These are phyloP conservation scores for Pseudanteris insignis DNA, from an alignment of 2,888 invertebrate genomes.

Conservation along the genomic window DNA sequence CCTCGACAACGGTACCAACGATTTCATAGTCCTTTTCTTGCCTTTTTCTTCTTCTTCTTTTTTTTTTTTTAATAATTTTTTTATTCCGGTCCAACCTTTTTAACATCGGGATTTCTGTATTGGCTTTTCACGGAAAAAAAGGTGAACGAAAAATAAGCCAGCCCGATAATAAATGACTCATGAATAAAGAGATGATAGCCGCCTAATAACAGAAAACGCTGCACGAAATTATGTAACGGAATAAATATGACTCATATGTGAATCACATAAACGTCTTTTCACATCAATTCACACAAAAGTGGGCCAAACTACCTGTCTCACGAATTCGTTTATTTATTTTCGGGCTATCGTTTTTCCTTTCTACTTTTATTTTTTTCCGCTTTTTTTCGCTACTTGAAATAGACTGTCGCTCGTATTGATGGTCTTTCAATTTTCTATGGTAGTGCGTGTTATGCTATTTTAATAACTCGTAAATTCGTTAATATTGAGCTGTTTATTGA, in stretches of 20 bases:
- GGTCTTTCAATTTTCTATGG: too few species aligned
- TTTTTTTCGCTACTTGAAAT: too few species aligned
- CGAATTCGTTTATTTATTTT: constrained; percentile 3
- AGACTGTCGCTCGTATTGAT: too few species aligned
- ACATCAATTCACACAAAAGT: constrained; percentile 10
- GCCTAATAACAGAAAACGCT: constrained; percentile 5
- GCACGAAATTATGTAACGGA: constrained; percentile 12
- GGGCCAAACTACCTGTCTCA: not conserved
- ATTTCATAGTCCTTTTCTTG: too few species aligned
- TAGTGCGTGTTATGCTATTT: too few species aligned
- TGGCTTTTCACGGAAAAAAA: constrained; percentile 7
- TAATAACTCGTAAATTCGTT: too few species aligned
- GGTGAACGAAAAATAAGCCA: constrained; percentile 8
- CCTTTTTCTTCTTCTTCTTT: too few species aligned
- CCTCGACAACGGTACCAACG: not conserved
- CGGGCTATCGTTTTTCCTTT: too few species aligned
- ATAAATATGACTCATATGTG: constrained; percentile 23
- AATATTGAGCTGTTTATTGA: too few species aligned
- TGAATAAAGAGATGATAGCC: constrained; percentile 8
- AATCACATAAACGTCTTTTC: constrained; percentile 9
- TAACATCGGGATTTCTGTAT: constrained; percentile 2
- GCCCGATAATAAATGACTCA: constrained; percentile 29
- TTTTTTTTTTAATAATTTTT: constrained; percentile 4
- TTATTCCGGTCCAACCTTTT: too few species aligned
- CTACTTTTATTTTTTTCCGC: too few species aligned